These are phyloP conservation scores for Hylyphantes graminicola DNA, from an alignment of 1,140 invertebrate species.

Conservation along the genomic window DNA sequence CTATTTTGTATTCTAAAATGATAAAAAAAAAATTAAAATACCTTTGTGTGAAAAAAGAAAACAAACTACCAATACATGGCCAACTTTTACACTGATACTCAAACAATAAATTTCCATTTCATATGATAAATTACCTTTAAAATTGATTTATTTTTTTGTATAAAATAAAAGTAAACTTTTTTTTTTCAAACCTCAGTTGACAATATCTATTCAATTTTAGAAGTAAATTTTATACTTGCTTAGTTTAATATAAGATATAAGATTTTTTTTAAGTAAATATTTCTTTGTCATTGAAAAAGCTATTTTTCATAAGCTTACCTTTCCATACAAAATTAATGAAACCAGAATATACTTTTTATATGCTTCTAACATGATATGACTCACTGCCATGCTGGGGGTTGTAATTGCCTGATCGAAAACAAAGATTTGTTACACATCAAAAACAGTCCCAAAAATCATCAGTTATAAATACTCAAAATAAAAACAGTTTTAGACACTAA, in stretches of 20 bases:
- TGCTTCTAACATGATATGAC: constrained; percentile 95
- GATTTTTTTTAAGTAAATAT: neutral
- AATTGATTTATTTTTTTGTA: neutral
- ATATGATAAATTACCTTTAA: neutral
- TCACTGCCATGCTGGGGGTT: constrained; percentile 91
- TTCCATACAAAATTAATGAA: constrained; percentile 90
- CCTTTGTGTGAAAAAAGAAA: no score
- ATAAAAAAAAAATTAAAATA: no score
- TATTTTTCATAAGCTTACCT: constrained; percentile 70
- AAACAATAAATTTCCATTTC: neutral
- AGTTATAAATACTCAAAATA: no score
- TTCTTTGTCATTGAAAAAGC: neutral
- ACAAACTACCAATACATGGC: no score
- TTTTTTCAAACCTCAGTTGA: no score
- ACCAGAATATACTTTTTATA: constrained; percentile 97
- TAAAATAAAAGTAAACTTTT: neutral
- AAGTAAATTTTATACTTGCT: neutral
- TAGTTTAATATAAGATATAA: neutral
- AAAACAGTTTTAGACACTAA: no score
- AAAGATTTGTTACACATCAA: neutral
- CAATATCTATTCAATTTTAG: no score
- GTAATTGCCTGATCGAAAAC: constrained; percentile 76
- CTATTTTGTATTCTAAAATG: no score
- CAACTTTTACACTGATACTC: no score
- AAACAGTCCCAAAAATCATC: no score